Evolutionary conservation across 92 coral and sea anemone genomes (phyloP), one percentile per base, ranked within the genome.

Genomic region (Actinernus sp.): DNA sequence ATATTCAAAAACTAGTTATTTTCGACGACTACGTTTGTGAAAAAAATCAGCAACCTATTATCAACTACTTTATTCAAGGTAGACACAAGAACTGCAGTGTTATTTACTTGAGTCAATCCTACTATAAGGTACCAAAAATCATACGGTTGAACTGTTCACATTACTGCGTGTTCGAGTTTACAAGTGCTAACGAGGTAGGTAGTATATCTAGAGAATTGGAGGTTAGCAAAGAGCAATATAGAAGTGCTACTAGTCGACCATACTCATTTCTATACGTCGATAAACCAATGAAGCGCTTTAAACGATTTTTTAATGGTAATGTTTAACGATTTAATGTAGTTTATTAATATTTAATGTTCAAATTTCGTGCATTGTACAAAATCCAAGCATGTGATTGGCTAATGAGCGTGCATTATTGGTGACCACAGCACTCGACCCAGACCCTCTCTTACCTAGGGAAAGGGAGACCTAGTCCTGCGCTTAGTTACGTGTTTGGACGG

Each of bases 101-200:
- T 0, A 66, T 77, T 0, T 66, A 63, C 26, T 10, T 74, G 0
- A n/a, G 38, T 10, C 61, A 58, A 31, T 13, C 46, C 0, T 72
- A 26, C 51, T 71, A 57, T 31, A 19, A 16, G 0, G 46, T 41
- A 2, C 65, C 64, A 6, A 54, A 55, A 27, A 34, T 33, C 17
- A 41, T 68, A 4, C 21, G 69, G 23, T 19, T 49, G 1, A 40
- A 49, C 49, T 59, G 74, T 12, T 25, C 33, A 1, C 59, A 64
- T 30, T 75, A 52, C 29, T 40, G 65, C 18, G 21, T 66, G 30
- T 28, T 47, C 47, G 97, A 92, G 16, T 90, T 90, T 23, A 12
- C 52, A 6, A 8, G 18, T 4, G 19, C 8, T 4, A 7, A 17
- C 22, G 14, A 45, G 22, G 5, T 12, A 45, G 21, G 21, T 8